Evolutionary conservation across 1,140 invertebrate species (phyloP).

Genomic region (Ceratosolen solmsi): DNA sequence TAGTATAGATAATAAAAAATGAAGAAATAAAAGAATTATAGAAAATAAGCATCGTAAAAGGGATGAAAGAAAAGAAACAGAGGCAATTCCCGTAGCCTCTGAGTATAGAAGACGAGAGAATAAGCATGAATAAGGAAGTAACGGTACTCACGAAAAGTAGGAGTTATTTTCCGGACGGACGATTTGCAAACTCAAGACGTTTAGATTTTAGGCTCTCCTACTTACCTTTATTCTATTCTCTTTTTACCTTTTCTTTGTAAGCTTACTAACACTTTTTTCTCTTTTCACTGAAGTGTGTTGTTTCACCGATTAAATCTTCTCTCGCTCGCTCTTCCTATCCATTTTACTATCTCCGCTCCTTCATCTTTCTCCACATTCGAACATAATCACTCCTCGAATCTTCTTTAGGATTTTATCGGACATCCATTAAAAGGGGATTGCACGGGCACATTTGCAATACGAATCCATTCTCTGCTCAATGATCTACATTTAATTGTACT

Average conservation of each 20-base stretch:
- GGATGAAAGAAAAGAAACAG: conserved; percentile 12
- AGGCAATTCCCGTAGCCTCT: conserved; percentile 26
- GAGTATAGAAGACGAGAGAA: neutral
- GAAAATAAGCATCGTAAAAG: conserved; percentile 38
- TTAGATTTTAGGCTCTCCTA: conserved; percentile 53
- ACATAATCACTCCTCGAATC: conserved; percentile 47
- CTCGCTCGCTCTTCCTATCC: neutral
- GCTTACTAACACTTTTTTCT: conserved; percentile 9
- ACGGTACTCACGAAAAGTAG: conserved; percentile 38
- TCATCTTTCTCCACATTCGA: neutral
- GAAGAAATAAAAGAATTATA: conserved; percentile 36
- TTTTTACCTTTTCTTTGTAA: conserved; percentile 26
- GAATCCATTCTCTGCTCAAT: conserved; percentile 48
- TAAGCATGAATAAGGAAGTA: conserved; percentile 50
- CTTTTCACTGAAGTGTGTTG: conserved; percentile 18
- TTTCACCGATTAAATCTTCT: conserved; percentile 21
- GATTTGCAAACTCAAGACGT: conserved; percentile 56
- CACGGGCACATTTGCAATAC: conserved; percentile 45
- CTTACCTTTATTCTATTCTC: neutral
- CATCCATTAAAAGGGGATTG: conserved; percentile 40
- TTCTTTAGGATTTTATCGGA: conserved; percentile 38
- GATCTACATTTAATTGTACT: conserved; percentile 50
- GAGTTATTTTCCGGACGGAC: conserved; percentile 69
- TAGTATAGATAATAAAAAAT: no score
- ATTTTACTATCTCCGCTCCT: conserved; percentile 33